Percentiles rank a stretch among this genome's conserved stretches.
phyloP scores from a whole-genome alignment of 2,888 invertebrate genomes.

The Cephus pulcher region DNA sequence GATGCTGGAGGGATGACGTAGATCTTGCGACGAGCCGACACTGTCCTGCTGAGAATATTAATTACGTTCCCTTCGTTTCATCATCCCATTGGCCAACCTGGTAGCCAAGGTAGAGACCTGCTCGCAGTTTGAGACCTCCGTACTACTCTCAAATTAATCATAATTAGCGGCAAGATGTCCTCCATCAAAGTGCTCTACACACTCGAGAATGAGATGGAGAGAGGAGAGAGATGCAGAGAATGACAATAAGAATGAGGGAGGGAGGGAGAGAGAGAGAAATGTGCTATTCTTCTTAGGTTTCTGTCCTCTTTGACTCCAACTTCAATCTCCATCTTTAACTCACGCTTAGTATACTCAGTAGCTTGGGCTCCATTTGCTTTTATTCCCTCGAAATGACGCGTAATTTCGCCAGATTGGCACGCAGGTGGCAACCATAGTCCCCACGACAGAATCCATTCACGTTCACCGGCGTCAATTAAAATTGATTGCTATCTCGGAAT shows the following conservation, averaged over 20 bases:
- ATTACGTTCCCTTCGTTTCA: constrained; percentile 44
- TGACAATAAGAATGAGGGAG: constrained; percentile 8
- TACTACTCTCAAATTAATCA: constrained; percentile 56
- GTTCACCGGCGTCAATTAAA: constrained; percentile 47
- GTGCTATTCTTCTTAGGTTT: background rate
- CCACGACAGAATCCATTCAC: constrained; percentile 34
- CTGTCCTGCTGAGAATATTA: constrained; percentile 59
- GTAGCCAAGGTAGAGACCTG: constrained; percentile 26
- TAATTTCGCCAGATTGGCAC: constrained; percentile 43
- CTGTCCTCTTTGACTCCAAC: background rate
- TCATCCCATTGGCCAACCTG: background rate
- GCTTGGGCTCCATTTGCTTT: constrained; percentile 35
- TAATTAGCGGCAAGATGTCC: constrained; percentile 57
- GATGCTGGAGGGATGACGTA: constrained; percentile 37
- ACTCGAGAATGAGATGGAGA: background rate
- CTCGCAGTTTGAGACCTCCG: constrained; percentile 37
- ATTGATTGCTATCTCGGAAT: constrained; percentile 45
- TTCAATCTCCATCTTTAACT: background rate
- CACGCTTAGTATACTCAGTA: background rate
- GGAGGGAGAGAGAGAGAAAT: constrained; percentile 23
- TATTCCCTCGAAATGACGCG: constrained; percentile 45
- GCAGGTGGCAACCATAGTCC: constrained; percentile 32
- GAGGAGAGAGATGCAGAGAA: background rate
- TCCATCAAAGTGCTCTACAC: constrained; percentile 41
- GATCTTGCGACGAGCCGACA: constrained; percentile 35